Conservation (phyloP, 2,888 invertebrate genomes). For the Petrolisthes cinctipes region DNA sequence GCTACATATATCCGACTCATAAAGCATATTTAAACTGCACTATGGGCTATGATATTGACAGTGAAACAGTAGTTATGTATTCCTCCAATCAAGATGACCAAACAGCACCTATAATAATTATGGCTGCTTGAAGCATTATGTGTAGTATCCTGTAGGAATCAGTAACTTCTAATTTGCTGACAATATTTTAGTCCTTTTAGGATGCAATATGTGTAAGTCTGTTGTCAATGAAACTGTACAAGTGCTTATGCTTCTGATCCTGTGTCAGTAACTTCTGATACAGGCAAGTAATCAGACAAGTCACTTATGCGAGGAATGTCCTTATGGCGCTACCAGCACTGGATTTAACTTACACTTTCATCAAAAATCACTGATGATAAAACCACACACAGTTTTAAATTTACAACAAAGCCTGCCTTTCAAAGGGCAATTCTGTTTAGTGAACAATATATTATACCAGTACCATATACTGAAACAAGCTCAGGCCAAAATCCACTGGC, state of each 20-base stretch:
- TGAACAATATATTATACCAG: too few species aligned
- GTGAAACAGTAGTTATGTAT: neutral
- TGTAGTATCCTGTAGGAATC: neutral
- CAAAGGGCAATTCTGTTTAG: too few species aligned
- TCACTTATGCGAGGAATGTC: constrained; percentile 18
- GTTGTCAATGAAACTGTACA: neutral
- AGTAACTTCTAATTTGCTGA: too few species aligned
- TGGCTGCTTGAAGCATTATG: neutral
- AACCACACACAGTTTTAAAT: neutral
- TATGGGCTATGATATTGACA: too few species aligned
- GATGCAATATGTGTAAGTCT: too few species aligned
- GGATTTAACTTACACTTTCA: neutral
- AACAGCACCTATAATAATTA: neutral
- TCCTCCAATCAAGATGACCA: neutral
- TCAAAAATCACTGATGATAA: neutral
- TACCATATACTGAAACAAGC: too few species aligned
- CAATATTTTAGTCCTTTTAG: too few species aligned
- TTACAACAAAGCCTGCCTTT: too few species aligned
- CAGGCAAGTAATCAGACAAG: neutral
- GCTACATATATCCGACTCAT: neutral
- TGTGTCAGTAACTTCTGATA: neutral
- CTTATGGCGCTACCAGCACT: neutral
- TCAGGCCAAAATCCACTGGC: too few species aligned
- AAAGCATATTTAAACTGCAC: too few species aligned
- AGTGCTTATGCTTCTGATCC: neutral